Evolutionary conservation across 2,113 vertebrate genomes (phyloP), one percentile per base, ranked within the genome.

Genomic region (Tetrao urogallus): DNA sequence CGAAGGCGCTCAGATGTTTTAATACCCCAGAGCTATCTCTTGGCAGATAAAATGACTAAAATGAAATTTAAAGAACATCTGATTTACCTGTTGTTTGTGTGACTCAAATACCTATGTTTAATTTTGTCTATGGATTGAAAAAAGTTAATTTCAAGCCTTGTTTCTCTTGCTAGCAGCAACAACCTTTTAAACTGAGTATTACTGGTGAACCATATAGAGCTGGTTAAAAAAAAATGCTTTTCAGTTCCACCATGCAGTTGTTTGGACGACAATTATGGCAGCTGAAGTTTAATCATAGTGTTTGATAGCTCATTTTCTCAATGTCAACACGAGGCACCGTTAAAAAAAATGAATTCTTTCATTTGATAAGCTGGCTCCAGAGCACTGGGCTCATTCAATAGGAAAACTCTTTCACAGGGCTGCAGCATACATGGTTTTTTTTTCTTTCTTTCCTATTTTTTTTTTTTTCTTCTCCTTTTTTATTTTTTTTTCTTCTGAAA

Each of bases 301-400:
- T 98, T 98, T 97, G 98, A 97, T 97, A 98, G 98, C 98, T 98
- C 98, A 98, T 98, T 98, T 98, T 98, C 98, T 98, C 98, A 98
- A 98, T 98, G 98, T 99, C 98, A 99, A 98, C 98, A 98, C 77
- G 90, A 98, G 98, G 98, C 98, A 97, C 98, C 97, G 97, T 98
- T 86, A 97, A 98, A 98, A 98, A 98, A 98, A 98, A 98, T 98
- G 97, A 98, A 98, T 98, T 98, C 98, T 97, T 97, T 98, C 97
- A 92, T 97, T 98, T 98, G 98, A 99, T 99, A 98, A 99, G 98
- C 98, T 98, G 98, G 98, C 98, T 98, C 96, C 97, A 97, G 92
- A 97, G 98, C 98, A 97, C 98, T 92, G 89, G 95, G 97, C 97
- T 98, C 98, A 98, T 98, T 98, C 97, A 98, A 96, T 98, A 96